A percentile compares a stretch with the other conserved stretches of the same genome.
These are phyloP conservation scores for Tillus elongatus DNA, from an alignment of 2,888 invertebrate species.

Conservation along the genomic window DNA sequence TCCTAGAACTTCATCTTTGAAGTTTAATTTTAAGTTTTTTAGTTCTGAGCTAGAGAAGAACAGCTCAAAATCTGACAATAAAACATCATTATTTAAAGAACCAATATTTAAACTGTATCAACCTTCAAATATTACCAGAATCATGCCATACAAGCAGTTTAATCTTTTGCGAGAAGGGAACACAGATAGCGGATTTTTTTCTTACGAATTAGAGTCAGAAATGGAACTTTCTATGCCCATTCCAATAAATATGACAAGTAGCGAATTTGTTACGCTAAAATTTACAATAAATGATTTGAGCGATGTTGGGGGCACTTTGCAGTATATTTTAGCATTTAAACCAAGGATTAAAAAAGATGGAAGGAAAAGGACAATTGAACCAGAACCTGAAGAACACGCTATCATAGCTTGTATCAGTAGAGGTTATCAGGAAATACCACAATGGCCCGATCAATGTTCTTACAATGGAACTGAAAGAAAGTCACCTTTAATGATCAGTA, in stretches of 20 bases:
- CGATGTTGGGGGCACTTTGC: conserved; percentile 74
- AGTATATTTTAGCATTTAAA: conserved; percentile 61
- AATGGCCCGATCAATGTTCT: conserved; percentile 54
- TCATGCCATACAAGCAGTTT: conserved; percentile 33
- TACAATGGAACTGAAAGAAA: conserved; percentile 39
- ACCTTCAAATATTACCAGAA: conserved; percentile 20
- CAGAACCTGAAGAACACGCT: conserved; percentile 39
- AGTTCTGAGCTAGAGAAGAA: too few species aligned
- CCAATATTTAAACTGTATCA: conserved; percentile 15
- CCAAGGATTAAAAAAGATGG: conserved; percentile 45
- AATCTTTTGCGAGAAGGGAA: conserved; percentile 50
- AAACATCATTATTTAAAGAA: not conserved
- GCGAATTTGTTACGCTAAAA: conserved; percentile 54
- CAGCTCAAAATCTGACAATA: too few species aligned
- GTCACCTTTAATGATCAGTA: conserved; percentile 56
- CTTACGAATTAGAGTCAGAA: conserved; percentile 60
- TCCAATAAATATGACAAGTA: conserved; percentile 58
- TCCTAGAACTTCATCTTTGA: too few species aligned
- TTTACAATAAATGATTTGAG: conserved; percentile 61
- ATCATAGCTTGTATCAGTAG: conserved; percentile 55
- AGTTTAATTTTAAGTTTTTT: too few species aligned
- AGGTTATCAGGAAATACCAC: conserved; percentile 51
- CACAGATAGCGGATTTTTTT: conserved; percentile 67
- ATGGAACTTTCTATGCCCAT: conserved; percentile 55
- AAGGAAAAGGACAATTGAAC: conserved; percentile 14